Evolutionary conservation across 2,888 invertebrate genomes (phyloP).

Genomic region (Sminthurinus aureus): DNA sequence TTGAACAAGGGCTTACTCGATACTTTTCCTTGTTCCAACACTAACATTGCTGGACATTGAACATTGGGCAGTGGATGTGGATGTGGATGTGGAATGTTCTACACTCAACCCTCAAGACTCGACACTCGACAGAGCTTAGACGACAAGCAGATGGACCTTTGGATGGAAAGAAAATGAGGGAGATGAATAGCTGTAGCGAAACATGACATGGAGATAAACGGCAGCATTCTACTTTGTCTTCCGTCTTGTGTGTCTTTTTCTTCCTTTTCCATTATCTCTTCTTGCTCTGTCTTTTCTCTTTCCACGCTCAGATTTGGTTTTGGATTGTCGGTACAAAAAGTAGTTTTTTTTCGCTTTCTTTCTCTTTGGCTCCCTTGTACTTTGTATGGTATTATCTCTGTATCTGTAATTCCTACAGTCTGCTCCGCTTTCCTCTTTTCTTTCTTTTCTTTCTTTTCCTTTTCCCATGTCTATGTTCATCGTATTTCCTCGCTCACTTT

Average conservation of each 20-base stretch:
- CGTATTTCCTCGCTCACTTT: no score
- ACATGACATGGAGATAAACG: conserved; percentile 38
- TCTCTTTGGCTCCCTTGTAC: no score
- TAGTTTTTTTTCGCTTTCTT: not conserved
- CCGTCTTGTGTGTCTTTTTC: not conserved
- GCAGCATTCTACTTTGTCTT: conserved; percentile 17
- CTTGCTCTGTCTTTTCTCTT: not conserved
- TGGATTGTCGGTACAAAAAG: not conserved
- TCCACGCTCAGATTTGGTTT: not conserved
- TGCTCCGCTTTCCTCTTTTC: no score
- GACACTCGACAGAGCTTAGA: not conserved
- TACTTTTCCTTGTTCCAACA: no score
- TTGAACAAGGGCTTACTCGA: not conserved
- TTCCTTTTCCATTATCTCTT: not conserved
- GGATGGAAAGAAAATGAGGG: not conserved
- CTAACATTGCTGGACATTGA: not conserved
- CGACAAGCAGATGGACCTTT: not conserved
- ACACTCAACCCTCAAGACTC: no score
- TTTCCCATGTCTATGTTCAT: no score
- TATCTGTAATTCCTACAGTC: not conserved
- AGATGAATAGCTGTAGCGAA: conserved; percentile 20
- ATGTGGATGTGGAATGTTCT: not conserved
- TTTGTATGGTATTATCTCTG: not conserved
- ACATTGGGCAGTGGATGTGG: not conserved
- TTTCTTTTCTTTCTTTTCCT: no score